Evolutionary conservation across 2,113 vertebrate species (phyloP), one percentile per base, ranked within the genome.

Genomic region (Cettia cetti): DNA sequence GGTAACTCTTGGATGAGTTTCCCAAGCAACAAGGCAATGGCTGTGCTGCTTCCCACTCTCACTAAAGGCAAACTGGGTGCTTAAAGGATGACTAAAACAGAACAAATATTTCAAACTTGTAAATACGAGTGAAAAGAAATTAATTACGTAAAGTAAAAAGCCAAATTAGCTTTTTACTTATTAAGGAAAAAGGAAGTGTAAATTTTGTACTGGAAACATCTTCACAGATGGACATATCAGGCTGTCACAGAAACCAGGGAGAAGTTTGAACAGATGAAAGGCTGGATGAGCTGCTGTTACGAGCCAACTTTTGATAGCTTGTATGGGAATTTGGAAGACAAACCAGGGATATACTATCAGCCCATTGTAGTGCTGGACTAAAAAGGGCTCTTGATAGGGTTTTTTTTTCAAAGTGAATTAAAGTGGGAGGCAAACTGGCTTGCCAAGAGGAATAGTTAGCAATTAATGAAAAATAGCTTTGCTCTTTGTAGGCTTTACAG

Each of bases 391-490:
- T 68, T 86, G 59, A 61, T 90, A 39, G 61, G 15, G 23, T 75
- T 84, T 78, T 75, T 78, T 75, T 54, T 16, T 4, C 74, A 11
- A 71, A 76, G 74, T 16, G 81, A 77, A 91, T 85, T 22, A 57
- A 95, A 90, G 85, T 70, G 82, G 91, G 94, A 96, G 75, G 92
- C 70, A 87, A 83, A 81, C 42, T 63, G 28, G 52, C 69, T 83
- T 92, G 89, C 88, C 65, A 95, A 83, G 79, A 93, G 75, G 92
- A 95, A 88, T 66, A 89, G 90, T 52, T 83, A 66, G 82, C 72
- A 90, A 95, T 89, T 96, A 93, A 77, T 75, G 82, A 89, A 77
- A 96, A 95, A 92, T 86, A 90, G 86, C 80, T 86, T 52, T 77
- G 35, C 74, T 96, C 88, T 97, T 91, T 80, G 80, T 78, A 87